A percentile compares a stretch with the other conserved stretches of the same genome.
phyloP scores from a whole-genome alignment of 2,113 vertebrate species.

The Gymnorhina tibicen region DNA sequence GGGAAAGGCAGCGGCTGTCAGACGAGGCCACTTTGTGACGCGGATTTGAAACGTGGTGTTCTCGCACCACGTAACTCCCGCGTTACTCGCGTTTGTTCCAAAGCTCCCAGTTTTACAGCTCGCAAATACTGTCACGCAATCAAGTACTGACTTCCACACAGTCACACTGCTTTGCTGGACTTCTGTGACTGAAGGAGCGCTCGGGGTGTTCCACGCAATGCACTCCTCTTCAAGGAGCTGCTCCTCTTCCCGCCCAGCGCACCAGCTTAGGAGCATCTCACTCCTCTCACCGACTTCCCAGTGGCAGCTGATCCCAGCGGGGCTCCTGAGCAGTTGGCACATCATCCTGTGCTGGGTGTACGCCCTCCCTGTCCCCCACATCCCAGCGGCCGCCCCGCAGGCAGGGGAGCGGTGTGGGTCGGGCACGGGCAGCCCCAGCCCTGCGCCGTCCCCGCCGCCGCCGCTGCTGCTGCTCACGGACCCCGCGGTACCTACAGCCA shows the following conservation, averaged over 20 bases:
- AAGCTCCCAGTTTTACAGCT: not conserved
- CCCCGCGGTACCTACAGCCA: accelerated
- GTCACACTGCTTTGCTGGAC: not conserved
- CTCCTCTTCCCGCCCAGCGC: not conserved
- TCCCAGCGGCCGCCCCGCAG: accelerated
- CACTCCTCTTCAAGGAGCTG: not conserved
- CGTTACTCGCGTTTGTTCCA: not conserved
- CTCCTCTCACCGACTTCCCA: not conserved
- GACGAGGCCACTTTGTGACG: not conserved
- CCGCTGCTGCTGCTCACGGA: not conserved
- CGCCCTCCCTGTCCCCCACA: accelerated
- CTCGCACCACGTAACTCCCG: accelerated
- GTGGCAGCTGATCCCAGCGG: not conserved
- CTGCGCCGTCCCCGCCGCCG: accelerated
- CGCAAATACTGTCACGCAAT: not conserved
- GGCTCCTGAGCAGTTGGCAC: not conserved
- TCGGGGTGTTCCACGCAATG: accelerated
- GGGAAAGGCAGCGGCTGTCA: not conserved
- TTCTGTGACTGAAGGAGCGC: not conserved
- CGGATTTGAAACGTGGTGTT: accelerated
- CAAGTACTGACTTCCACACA: not conserved
- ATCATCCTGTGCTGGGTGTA: not conserved
- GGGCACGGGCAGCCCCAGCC: not conserved
- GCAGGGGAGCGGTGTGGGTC: accelerated
- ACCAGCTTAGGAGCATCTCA: not conserved